Percentiles rank a stretch among this genome's conserved stretches.
These are phyloP conservation scores for Ctenopoma kingsleyae DNA, from an alignment of 2,797 vertebrate species.

Conservation along the genomic window DNA sequence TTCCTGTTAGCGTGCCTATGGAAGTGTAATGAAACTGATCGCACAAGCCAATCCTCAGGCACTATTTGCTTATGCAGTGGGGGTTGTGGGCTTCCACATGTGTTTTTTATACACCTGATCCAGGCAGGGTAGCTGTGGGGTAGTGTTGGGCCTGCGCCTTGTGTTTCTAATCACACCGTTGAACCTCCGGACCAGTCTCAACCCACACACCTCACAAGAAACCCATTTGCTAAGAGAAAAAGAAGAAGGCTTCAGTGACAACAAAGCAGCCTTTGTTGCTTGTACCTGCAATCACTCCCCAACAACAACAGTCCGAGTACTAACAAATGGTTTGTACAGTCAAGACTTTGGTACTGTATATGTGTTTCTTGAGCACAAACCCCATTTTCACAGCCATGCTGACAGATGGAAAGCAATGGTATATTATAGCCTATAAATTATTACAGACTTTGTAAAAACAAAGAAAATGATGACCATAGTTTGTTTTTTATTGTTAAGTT, in stretches of 20 bases:
- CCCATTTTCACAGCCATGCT: slow-evolving; percentile 54
- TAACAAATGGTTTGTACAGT: slow-evolving; percentile 46
- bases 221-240: slow-evolving; percentile 37
- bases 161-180: slow-evolving; percentile 73
- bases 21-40: slow-evolving; percentile 68
- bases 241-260: slow-evolving; percentile 47
- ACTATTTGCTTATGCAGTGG: slow-evolving; percentile 62
- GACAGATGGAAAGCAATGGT: slow-evolving; percentile 69
- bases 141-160: slow-evolving; percentile 51
- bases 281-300: slow-evolving; percentile 22
- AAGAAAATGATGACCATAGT: slow-evolving; percentile 76
- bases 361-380: slow-evolving; percentile 69
- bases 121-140: slow-evolving; percentile 70
- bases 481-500: slow-evolving; percentile 86
- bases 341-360: slow-evolving; percentile 60
- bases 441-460: slow-evolving; percentile 81
- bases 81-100: slow-evolving; percentile 63
- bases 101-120: slow-evolving; percentile 81
- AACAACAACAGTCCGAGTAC: slow-evolving; percentile 22
- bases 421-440: slow-evolving; percentile 85
- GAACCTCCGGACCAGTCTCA: slow-evolving; percentile 58
- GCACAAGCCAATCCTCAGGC: slow-evolving; percentile 68
- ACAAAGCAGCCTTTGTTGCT: slow-evolving; percentile 68
- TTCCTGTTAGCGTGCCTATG: slow-evolving; percentile 66
- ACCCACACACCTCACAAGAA: slow-evolving; percentile 75